phyloP scores from a whole-genome alignment of 2,888 invertebrate genomes.

The Deilephila elpenor region DNA sequence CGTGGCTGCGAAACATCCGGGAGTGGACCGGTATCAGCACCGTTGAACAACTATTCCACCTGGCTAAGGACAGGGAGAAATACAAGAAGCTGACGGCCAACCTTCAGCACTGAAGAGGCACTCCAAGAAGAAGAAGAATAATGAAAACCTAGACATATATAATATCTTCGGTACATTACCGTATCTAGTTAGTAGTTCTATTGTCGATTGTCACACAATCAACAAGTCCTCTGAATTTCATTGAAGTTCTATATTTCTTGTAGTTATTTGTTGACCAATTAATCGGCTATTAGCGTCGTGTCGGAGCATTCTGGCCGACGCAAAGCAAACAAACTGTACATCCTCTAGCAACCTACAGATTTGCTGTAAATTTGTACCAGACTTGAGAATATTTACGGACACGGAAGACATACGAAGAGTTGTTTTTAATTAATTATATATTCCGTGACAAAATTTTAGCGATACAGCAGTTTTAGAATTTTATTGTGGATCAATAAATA shows the following conservation, averaged over 20 bases:
- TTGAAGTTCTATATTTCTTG: background rate
- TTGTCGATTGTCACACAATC: background rate
- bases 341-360: conserved; percentile 33
- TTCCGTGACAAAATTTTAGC: too few species aligned
- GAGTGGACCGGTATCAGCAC: too few species aligned
- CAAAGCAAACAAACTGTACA: conserved; percentile 32
- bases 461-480: too few species aligned
- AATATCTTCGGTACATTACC: too few species aligned
- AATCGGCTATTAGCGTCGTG: conserved; percentile 35
- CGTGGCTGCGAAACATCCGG: too few species aligned
- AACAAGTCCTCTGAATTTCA: background rate
- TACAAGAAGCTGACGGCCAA: too few species aligned
- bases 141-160: too few species aligned
- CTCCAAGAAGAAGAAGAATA: too few species aligned
- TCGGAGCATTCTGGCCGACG: conserved; percentile 24
- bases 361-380: conserved; percentile 57
- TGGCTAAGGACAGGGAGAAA: too few species aligned
- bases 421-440: background rate
- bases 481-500: too few species aligned
- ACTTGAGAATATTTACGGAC: conserved; percentile 56
- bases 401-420: conserved; percentile 51
- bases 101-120: too few species aligned
- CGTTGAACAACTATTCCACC: too few species aligned
- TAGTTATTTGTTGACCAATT: conserved; percentile 27
- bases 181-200: background rate